Evolutionary conservation across 2,113 vertebrate genomes (phyloP).

Genomic region (Tautogolabrus adspersus): DNA sequence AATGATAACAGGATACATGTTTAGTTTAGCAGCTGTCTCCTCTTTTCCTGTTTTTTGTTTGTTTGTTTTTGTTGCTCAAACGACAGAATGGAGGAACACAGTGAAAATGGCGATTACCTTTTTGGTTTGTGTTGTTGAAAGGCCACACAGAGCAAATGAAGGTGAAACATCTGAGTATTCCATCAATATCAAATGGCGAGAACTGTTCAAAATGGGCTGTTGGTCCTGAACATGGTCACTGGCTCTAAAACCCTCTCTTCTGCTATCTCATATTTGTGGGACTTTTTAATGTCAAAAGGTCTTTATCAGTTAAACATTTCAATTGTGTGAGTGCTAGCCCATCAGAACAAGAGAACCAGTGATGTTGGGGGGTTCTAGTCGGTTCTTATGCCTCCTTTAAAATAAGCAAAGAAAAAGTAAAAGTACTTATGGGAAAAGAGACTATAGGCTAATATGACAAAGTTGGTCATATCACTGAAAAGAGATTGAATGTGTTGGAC

Average conservation of each 20-base stretch:
- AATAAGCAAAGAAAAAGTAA: no score
- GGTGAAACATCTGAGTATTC: slow-evolving; percentile 55
- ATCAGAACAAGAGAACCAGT: no score
- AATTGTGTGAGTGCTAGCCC: neutral
- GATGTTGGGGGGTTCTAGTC: no score
- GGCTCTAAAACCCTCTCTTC: neutral
- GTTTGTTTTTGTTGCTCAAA: neutral
- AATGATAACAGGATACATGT: slow-evolving; percentile 14
- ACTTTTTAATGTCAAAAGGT: slow-evolving; percentile 13
- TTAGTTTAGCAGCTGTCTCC: slow-evolving; percentile 11
- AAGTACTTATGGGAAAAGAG: no score
- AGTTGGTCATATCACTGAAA: no score
- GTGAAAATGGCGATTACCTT: slow-evolving; percentile 17
- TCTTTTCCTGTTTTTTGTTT: neutral
- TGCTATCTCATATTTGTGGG: neutral
- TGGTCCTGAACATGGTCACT: slow-evolving; percentile 1
- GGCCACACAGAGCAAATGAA: slow-evolving; percentile 30
- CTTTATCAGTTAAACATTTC: neutral
- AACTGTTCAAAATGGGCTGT: slow-evolving; percentile 36
- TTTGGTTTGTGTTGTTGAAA: slow-evolving; percentile 19
- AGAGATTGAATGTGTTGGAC: no score
- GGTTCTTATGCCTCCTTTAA: no score
- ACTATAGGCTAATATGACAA: no score
- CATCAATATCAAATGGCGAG: slow-evolving; percentile 38
- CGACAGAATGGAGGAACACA: slow-evolving; percentile 8